These are phyloP conservation scores for Ypsolopha sequella DNA, from an alignment of 2,888 invertebrate genomes.

Conservation along the genomic window DNA sequence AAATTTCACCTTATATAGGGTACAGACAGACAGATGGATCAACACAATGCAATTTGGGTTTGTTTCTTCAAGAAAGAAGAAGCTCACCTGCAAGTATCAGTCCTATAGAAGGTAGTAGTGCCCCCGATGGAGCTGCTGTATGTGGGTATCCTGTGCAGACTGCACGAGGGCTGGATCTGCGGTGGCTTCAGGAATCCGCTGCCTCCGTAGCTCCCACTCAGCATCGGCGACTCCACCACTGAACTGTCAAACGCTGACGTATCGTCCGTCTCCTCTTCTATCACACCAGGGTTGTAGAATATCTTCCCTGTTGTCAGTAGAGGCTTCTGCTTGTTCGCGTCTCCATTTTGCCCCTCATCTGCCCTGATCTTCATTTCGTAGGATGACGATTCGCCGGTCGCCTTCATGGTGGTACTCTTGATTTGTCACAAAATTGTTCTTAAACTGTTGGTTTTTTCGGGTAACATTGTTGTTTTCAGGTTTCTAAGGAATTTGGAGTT, in stretches of 20 bases:
- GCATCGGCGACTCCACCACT: conserved; percentile 53
- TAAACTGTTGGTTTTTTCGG: conserved; percentile 4
- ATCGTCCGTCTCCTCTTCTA: conserved; percentile 58
- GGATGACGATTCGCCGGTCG: conserved; percentile 30
- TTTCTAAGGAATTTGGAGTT: no score
- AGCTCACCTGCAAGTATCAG: conserved; percentile 68
- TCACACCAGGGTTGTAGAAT: conserved; percentile 58
- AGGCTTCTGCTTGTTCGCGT: conserved; percentile 21
- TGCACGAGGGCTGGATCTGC: conserved; percentile 48
- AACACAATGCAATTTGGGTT: no score
- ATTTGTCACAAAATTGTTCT: conserved; percentile 32
- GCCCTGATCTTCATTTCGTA: conserved; percentile 48
- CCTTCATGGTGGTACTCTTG: conserved; percentile 19
- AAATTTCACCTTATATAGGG: no score
- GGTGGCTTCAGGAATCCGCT: conserved; percentile 40
- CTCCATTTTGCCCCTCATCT: conserved; percentile 31
- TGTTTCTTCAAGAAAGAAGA: neutral
- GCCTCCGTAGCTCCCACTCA: conserved; percentile 31
- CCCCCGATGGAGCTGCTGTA: conserved; percentile 69
- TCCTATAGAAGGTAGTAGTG: conserved; percentile 47
- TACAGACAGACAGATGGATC: no score
- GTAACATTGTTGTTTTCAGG: conserved; percentile 6
- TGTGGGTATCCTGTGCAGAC: conserved; percentile 70
- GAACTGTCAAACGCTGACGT: conserved; percentile 61
- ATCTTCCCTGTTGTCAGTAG: conserved; percentile 50